Base-by-base conservation (phyloP, 92 coral and sea anemone species). In the Heliopora coerulea region DNA sequence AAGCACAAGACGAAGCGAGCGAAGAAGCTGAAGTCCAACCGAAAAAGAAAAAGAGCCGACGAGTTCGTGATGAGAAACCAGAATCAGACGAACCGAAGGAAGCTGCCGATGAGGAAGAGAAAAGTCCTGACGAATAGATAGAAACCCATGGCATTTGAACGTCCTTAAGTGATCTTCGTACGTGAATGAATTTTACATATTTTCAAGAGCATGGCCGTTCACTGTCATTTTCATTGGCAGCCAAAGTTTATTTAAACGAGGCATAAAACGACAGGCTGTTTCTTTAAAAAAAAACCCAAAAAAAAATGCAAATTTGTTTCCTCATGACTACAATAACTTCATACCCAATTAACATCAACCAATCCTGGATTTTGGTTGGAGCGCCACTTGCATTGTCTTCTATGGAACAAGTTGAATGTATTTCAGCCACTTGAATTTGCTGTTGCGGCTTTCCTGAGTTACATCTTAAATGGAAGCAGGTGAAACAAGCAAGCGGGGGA, bases 31-130 rank as follows among this genome's bases (percentile, higher is more conserved):
- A 93, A 73, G 89, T 83, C 25, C 77, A 48, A 57, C 80, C 72
- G n/a, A 57, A 88, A 7, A 93, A 76, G 68, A 91, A 91, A 84
- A 93, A 84, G 76, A 93, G 91, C 63, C 89, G 98, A 28, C 86
- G 96, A 73, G 78, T 89, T 56, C 87, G 91, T 48, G 91, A 88
- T 24, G 88, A 87, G 64, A 64, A 86, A 57, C 79, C 83, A 19
- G 84, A 79, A 29, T 73, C 77, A 54, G 91, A 84, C 31, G 89
- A 86, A 56, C 70, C 79, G 21, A 82, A 80, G 40, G 98, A 93
- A 69, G 87, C 88, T 34, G 78, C 76, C 46, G 96, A 90, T 52
- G 95, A 86, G 63, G 96, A 91, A 17, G 89, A 88, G 82, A 90
- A 88, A 72, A 88, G 86, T 54, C 82, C 93, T 17, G 77, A 52